Evolutionary conservation across 2,797 vertebrate species (phyloP), one percentile per base, ranked within the genome.

Genomic region (Gymnodraco acuticeps): DNA sequence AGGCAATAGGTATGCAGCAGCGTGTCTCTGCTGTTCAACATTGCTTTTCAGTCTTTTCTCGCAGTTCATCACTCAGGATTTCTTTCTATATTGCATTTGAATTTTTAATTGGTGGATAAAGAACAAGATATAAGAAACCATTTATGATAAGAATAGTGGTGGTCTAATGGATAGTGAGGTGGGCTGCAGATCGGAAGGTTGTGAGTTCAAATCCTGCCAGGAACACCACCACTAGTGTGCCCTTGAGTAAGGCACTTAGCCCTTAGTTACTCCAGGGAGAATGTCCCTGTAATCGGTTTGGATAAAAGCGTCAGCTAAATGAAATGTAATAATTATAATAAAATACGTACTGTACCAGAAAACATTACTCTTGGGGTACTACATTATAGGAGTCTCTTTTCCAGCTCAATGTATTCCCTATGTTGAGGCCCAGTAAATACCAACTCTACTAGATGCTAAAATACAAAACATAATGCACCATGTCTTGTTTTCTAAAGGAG

Each of bases 1-100:
- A 62, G 46, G 65, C 20, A 70, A 16, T 38, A 31, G 11, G n/a
- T 55, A 54, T 75, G 55, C 68, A 59, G 50, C 31, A 60, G 61
- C 51, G 47, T 73, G 20, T 56, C 43, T 64, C 50, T 55, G 56
- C 20, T 67, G 3, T 31, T 59, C 8, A 9, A 45, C 42, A 2
- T 4, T 64, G 41, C 19, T 69, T 52, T 52, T 19, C 20, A 43
- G 17, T 46, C 47, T 56, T 31, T 9, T 52, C 19, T 54, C n/a
- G 47, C 10, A 48, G 9, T 46, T 50, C 45, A 33, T 50, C 46
- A 19, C 14, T 63, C 3, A 23, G 3, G 5, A 15, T 43, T 31
- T 52, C 20, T 20, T 58, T 19, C 5, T 5, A 17, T 54, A 2
- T 10, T 56, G 1, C 5, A 65, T 62, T 38, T 4, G 14, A 66